Evolutionary conservation across 2,888 invertebrate species (phyloP), one percentile per base, ranked within the genome.

Genomic region (Dicyrtoma fusca): DNA sequence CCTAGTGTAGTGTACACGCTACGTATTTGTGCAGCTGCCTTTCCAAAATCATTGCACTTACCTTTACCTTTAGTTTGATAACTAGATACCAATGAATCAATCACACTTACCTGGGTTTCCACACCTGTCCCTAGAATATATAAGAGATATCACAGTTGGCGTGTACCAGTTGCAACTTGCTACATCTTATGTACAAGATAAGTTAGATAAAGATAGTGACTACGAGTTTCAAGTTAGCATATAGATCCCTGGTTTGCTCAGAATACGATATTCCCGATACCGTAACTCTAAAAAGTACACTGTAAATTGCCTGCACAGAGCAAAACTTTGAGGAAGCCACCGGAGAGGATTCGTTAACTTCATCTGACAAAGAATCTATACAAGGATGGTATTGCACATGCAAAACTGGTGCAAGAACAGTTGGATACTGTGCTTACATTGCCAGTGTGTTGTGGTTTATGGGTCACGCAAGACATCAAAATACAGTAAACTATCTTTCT

Each of bases 71-170:
- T n/a, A n/a, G n/a, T n/a, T n/a, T n/a, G 17, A 8, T 6, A n/a
- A 51, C 10, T 51, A 19, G 51, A 14, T 51, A 6, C n/a, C 11
- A n/a, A 6, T 51, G 17, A 51, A 8, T 8, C 17, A 14, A 51
- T n/a, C 10, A 8, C 17, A 51, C n/a, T 51, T 51, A n/a, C 51
- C 51, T n/a, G 51, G 51, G 17, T 51, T 51, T n/a, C 51, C 51
- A 11, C 10, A 6, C 10, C 8, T 51, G 6, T n/a, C 51, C 11
- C 10, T 19, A 11, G 51, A 51, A 11, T 51, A 51, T n/a, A 11
- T 51, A 6, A 6, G 6, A 51, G n/a, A n/a, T n/a, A 11, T 11
- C 11, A 51, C 6, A n/a, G 6, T 6, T 11, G 51, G 51, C 11
- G n/a, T 51, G 8, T 51, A 51, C 17, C 51, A 51, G 17, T n/a